These are phyloP conservation scores for Prunella fulvescens DNA, from an alignment of 2,113 vertebrate species.

Conservation along the genomic window DNA sequence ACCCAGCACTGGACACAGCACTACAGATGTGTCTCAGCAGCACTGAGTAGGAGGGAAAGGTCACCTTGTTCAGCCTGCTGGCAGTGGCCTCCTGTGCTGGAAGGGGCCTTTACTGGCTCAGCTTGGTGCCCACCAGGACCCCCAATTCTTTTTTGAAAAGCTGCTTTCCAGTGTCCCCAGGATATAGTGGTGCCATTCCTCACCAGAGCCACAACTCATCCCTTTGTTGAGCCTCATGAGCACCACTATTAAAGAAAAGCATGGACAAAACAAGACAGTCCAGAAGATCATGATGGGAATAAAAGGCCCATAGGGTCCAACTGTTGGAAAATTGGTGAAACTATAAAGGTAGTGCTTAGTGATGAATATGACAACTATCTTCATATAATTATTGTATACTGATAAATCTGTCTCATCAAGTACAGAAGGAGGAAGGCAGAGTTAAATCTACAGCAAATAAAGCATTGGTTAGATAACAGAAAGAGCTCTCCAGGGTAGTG, in stretches of 20 bases:
- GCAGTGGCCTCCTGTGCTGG: not conserved
- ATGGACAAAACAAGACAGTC: not conserved
- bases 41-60: not conserved
- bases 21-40: not conserved
- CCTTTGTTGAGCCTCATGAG: not conserved
- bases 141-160: not conserved
- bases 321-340: not conserved
- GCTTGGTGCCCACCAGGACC: not conserved
- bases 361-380: not conserved
- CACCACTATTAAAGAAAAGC: not conserved
- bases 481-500: not conserved
- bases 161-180: not conserved
- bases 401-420: not conserved
- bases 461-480: not conserved
- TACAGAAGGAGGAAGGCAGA: not conserved
- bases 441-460: not conserved
- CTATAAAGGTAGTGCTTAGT: not conserved
- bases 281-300: not conserved
- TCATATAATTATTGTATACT: not conserved
- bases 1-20: not conserved
- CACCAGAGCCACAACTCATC: not conserved
- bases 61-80: not conserved
- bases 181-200: not conserved
- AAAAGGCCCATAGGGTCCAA: accelerated
- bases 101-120: not conserved